Percentiles rank a stretch among this genome's conserved stretches.
Conservation (phyloP, 2,888 invertebrate genomes). For the Coremacera marginata region DNA sequence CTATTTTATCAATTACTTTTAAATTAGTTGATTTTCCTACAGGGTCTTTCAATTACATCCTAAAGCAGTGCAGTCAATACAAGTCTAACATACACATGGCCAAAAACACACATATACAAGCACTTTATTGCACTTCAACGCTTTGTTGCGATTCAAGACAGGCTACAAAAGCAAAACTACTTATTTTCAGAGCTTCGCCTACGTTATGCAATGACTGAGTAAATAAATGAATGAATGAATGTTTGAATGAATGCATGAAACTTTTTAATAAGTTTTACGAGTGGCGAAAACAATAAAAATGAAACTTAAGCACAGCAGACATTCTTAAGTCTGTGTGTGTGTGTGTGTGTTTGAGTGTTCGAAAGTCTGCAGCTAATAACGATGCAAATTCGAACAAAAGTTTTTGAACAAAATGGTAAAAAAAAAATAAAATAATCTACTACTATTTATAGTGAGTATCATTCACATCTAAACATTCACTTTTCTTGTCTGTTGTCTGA, state of each 20-base stretch:
- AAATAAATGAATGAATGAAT: neutral
- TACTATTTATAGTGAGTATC: conserved; percentile 27
- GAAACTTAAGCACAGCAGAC: conserved; percentile 7
- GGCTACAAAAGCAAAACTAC: too few species aligned
- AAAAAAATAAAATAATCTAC: conserved; percentile 32
- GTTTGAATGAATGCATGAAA: conserved; percentile 36
- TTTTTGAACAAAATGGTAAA: conserved; percentile 37
- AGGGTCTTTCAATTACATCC: too few species aligned
- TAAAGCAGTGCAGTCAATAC: too few species aligned
- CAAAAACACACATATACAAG: too few species aligned
- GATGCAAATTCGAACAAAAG: conserved; percentile 49
- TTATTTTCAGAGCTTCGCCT: too few species aligned
- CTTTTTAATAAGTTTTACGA: conserved; percentile 63
- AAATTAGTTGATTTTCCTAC: too few species aligned
- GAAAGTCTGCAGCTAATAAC: conserved; percentile 51
- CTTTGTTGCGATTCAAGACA: too few species aligned
- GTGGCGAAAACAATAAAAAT: conserved; percentile 59
- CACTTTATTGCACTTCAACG: too few species aligned
- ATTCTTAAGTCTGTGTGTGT: neutral
- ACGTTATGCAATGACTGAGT: too few species aligned
- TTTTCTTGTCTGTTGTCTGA: neutral
- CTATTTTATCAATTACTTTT: too few species aligned
- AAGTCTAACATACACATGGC: too few species aligned
- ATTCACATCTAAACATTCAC: conserved; percentile 1
- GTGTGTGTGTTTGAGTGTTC: conserved; percentile 24